phyloP scores from a whole-genome alignment of 2,888 invertebrate species.

The Heteromurus nitidus region DNA sequence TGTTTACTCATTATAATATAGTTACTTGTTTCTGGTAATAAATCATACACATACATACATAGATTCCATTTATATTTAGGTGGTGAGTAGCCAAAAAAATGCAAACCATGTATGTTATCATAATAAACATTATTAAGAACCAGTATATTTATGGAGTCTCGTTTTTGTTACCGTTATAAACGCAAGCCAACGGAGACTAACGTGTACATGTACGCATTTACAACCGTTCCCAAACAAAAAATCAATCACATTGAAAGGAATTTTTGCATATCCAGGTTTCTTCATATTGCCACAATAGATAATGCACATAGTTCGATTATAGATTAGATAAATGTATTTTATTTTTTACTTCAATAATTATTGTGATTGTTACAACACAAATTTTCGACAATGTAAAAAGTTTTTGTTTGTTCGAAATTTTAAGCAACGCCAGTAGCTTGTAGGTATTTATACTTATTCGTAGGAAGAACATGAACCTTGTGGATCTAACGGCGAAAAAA shows the following conservation, averaged over 20 bases:
- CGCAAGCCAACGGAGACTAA: not conserved
- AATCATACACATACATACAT: too few species aligned
- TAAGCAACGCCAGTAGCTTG: not conserved
- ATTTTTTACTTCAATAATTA: not conserved
- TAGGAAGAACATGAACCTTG: too few species aligned
- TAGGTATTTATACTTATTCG: not conserved
- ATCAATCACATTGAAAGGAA: not conserved
- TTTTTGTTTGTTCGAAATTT: not conserved
- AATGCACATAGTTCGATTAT: too few species aligned
- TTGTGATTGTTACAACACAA: not conserved
- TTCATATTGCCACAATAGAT: not conserved
- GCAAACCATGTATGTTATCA: not conserved
- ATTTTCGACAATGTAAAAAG: not conserved
- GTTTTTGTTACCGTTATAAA: not conserved
- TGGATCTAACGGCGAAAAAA: too few species aligned
- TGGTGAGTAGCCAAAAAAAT: not conserved
- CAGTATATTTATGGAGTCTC: not conserved
- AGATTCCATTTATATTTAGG: not conserved
- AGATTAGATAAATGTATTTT: too few species aligned
- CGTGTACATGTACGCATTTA: not conserved
- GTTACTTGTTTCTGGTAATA: too few species aligned
- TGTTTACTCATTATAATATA: too few species aligned
- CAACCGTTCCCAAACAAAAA: not conserved
- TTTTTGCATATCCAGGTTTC: not conserved
- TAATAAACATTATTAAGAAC: not conserved